phyloP scores from a whole-genome alignment of 2,888 invertebrate genomes.

The Temnothorax ravouxi region DNA sequence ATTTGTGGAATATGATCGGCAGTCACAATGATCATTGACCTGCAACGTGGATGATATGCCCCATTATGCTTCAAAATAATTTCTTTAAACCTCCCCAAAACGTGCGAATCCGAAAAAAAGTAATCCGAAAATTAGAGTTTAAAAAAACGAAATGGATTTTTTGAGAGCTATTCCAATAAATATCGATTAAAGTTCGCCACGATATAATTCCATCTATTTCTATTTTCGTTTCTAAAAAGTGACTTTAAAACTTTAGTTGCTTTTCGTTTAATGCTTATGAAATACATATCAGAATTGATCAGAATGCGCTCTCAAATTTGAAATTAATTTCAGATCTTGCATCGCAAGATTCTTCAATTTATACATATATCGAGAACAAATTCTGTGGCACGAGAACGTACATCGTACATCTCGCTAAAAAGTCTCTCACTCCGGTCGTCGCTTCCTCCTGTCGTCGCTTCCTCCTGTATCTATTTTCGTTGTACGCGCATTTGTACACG shows the following conservation, averaged over 20 bases:
- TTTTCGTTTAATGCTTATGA: not conserved
- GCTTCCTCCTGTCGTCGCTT: conserved; percentile 44
- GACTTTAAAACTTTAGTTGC: not conserved
- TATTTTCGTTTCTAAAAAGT: not conserved
- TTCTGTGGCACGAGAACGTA: not conserved
- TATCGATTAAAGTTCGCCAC: not conserved
- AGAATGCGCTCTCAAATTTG: not conserved
- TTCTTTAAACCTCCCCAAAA: not conserved
- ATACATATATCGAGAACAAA: conserved; percentile 35
- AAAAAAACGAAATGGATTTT: not conserved
- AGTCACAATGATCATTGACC: not conserved
- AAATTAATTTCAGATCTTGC: not conserved
- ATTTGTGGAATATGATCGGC: conserved; percentile 22
- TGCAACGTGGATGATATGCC: not conserved
- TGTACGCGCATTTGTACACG: conserved; percentile 26
- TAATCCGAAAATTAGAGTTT: not conserved
- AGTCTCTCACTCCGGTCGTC: conserved; percentile 38
- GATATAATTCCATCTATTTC: not conserved
- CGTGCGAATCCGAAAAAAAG: not conserved
- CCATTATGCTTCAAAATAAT: not conserved
- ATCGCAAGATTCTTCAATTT: not conserved
- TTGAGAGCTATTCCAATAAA: not conserved
- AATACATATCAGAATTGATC: too few species aligned
- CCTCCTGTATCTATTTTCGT: conserved; percentile 52
- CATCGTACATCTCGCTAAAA: conserved; percentile 14